Conservation (phyloP, 2,888 invertebrate species). For the Acholoe squamosa region DNA sequence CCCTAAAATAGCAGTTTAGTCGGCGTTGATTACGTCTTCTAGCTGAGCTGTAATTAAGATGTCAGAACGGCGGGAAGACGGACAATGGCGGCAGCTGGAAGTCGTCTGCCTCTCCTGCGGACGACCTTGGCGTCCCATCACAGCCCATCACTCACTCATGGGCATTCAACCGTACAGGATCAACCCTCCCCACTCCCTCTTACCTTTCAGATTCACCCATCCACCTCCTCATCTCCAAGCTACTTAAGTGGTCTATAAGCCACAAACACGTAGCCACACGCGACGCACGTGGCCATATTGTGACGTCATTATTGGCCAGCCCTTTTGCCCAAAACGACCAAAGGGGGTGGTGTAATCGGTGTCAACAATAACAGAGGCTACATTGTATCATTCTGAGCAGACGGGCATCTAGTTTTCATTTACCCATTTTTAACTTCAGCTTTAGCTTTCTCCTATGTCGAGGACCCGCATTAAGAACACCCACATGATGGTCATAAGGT, state of each 20-base stretch:
- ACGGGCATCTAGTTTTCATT: no score
- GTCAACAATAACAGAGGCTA: no score
- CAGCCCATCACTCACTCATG: neutral
- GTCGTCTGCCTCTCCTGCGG: slow-evolving; percentile 10
- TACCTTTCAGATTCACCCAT: neutral
- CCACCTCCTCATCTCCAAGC: neutral
- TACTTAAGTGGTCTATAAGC: neutral
- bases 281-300: neutral
- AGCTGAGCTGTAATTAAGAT: slow-evolving; percentile 8
- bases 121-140: slow-evolving; percentile 9
- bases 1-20: neutral
- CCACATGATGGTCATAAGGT: no score
- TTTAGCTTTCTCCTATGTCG: no score
- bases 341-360: no score
- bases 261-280: neutral
- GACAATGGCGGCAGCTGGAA: slow-evolving; percentile 30
- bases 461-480: no score
- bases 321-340: no score
- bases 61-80: slow-evolving; percentile 5
- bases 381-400: no score
- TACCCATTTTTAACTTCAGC: no score
- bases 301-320: no score
- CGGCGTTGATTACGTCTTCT: slow-evolving; percentile 26
- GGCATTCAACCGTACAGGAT: neutral
- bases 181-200: neutral